Conservation (phyloP, 2,113 vertebrate species). For the Alectura lathami region DNA sequence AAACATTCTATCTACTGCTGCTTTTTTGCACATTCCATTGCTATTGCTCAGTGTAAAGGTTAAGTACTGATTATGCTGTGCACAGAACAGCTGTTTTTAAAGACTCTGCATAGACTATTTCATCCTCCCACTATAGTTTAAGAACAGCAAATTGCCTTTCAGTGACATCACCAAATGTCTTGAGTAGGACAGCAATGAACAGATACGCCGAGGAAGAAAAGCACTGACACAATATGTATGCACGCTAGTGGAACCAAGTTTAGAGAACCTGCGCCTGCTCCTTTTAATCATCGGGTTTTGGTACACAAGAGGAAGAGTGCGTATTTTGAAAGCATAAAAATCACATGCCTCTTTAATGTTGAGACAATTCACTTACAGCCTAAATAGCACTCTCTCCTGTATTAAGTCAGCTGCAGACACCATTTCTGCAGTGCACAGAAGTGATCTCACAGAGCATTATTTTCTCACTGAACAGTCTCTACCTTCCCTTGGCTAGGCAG, state of each 20-base stretch:
- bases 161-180: background rate
- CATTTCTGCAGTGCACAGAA: background rate
- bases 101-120: rapidly evolving
- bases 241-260: background rate
- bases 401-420: background rate
- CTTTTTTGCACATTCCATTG: background rate
- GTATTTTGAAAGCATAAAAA: background rate
- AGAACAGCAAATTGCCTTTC: background rate
- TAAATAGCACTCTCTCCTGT: background rate
- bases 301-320: background rate
- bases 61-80: background rate
- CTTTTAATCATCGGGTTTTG: background rate
- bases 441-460: background rate
- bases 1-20: background rate
- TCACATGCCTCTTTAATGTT: background rate
- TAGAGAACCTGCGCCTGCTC: background rate
- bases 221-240: background rate
- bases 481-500: background rate
- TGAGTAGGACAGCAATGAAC: background rate
- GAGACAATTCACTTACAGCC: background rate
- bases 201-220: background rate
- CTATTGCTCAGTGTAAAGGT: background rate
- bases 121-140: background rate
- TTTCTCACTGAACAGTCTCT: background rate
- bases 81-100: background rate